Conservation (phyloP, 1,140 invertebrate genomes). For the Stegodyphus dumicola region DNA sequence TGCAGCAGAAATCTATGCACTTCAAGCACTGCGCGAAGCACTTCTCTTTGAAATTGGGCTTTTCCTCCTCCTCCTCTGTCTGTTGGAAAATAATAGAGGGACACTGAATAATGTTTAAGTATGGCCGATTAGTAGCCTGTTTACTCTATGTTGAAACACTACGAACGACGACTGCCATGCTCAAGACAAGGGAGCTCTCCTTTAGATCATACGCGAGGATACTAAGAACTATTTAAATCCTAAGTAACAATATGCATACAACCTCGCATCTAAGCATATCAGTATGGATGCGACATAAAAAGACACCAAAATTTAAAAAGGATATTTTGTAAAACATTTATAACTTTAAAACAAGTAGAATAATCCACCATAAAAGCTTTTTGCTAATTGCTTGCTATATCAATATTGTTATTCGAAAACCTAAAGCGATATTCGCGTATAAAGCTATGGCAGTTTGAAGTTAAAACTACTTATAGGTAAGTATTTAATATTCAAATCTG, state of each 20-base stretch:
- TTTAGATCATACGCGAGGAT: background rate
- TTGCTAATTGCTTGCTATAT: no score
- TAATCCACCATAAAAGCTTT: no score
- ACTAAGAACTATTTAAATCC: background rate
- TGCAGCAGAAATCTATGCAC: conserved; percentile 91
- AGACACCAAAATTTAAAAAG: background rate
- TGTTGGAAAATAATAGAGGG: conserved; percentile 65
- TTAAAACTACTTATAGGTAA: no score
- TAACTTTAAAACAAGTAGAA: background rate
- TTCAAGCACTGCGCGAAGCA: conserved; percentile 79
- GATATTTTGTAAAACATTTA: background rate
- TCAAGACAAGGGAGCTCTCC: conserved; percentile 33
- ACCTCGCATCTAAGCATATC: background rate
- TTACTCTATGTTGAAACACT: conserved; percentile 62
- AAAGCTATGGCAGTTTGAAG: no score
- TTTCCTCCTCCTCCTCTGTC: conserved; percentile 88
- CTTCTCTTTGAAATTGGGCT: conserved; percentile 87
- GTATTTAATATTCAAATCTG: no score
- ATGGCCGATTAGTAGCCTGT: conserved; percentile 62
- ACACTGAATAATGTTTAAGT: conserved; percentile 64
- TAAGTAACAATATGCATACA: background rate
- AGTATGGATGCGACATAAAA: background rate
- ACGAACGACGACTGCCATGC: conserved; percentile 61
- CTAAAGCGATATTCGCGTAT: no score
- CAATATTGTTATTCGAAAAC: no score